These are phyloP conservation scores for Acleris emargana DNA, from an alignment of 2,888 invertebrate genomes.

Conservation along the genomic window DNA sequence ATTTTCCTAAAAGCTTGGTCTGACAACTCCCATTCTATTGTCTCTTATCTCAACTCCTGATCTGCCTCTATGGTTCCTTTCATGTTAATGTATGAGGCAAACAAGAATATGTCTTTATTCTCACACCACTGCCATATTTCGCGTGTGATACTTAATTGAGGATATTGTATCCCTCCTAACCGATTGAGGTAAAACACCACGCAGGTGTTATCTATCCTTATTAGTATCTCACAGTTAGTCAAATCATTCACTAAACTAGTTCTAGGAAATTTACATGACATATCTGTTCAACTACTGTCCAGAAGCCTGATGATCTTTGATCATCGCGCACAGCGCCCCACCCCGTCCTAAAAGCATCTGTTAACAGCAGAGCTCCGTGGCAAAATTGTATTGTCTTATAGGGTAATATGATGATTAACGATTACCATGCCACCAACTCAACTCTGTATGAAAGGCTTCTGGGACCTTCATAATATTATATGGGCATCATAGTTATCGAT, in stretches of 20 bases:
- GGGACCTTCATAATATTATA: no score
- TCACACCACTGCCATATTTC: background rate
- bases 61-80: background rate
- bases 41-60: background rate
- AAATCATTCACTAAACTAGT: background rate
- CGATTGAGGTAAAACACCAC: background rate
- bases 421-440: no score
- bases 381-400: no score
- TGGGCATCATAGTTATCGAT: no score
- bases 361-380: no score
- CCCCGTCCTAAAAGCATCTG: no score
- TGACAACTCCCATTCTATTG: conserved; percentile 5
- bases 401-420: no score
- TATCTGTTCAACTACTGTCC: no score
- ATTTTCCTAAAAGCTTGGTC: background rate
- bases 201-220: background rate
- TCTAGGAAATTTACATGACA: conserved; percentile 1
- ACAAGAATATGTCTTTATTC: background rate
- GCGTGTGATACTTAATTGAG: background rate
- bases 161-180: no score
- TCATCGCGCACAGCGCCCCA: no score
- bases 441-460: no score
- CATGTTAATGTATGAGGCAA: background rate
- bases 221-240: background rate
- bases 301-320: no score